Percentiles rank a stretch among this genome's conserved stretches.
phyloP scores from a whole-genome alignment of 2,888 invertebrate genomes.

The Furcula furcula region DNA sequence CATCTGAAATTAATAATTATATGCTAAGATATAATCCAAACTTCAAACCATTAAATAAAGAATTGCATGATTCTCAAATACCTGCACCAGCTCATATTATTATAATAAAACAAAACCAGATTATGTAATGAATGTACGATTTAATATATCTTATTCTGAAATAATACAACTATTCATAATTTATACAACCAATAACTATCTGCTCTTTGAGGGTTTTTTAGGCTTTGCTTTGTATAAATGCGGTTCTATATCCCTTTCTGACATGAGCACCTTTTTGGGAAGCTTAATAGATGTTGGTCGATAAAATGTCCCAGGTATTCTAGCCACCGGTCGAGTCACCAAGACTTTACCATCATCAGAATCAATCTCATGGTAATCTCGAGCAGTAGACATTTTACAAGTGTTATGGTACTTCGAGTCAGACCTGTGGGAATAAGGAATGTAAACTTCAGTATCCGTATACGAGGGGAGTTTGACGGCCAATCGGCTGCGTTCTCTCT shows the following conservation, averaged over 20 bases:
- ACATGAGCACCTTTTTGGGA: conserved; percentile 47
- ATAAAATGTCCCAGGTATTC: conserved; percentile 12
- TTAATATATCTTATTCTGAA: too few species aligned
- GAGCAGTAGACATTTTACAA: conserved; percentile 33
- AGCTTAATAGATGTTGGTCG: conserved; percentile 21
- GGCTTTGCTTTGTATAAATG: conserved; percentile 17
- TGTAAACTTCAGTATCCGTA: conserved; percentile 15
- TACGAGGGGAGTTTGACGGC: conserved; percentile 9
- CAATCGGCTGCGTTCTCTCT: conserved; percentile 14
- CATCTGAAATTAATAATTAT: too few species aligned
- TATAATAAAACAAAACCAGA: neutral
- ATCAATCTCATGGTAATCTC: conserved; percentile 16
- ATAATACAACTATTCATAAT: too few species aligned
- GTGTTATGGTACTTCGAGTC: conserved; percentile 51
- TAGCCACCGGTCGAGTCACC: neutral
- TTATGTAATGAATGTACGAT: too few species aligned
- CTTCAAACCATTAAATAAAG: too few species aligned
- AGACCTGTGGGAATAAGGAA: conserved; percentile 43
- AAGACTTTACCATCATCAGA: conserved; percentile 16
- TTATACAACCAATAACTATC: neutral
- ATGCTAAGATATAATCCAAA: too few species aligned
- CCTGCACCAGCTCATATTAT: too few species aligned
- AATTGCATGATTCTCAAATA: too few species aligned
- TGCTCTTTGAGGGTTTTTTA: neutral
- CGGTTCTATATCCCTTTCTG: conserved; percentile 39